A percentile compares a stretch with the other conserved stretches of the same genome.
Conservation (phyloP, 1,140 invertebrate species). For the Hypsibius dujardini region DNA sequence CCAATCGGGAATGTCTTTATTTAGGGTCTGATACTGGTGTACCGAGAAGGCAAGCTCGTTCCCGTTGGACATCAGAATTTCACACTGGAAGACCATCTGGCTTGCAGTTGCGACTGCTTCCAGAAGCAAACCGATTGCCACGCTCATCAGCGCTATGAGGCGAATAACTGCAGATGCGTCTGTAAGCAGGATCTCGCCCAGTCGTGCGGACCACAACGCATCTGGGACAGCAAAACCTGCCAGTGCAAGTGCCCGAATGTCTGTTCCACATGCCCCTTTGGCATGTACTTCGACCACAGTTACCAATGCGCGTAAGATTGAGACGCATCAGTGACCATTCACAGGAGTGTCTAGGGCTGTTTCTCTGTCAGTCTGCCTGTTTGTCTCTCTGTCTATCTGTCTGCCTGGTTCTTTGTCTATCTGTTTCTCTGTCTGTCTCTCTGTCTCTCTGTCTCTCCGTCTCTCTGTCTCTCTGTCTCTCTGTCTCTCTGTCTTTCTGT, state of each 20-base stretch:
- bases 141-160: neutral
- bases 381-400: too few relatives aligned
- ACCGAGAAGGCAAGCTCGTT: neutral
- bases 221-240: neutral
- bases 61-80: neutral
- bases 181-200: neutral
- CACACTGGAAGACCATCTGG: neutral
- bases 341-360: too few relatives aligned
- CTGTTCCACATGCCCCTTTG: neutral
- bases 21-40: neutral
- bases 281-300: neutral
- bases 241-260: neutral
- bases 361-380: too few relatives aligned
- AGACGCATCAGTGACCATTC: too few relatives aligned
- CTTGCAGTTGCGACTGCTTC: neutral
- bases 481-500: too few relatives aligned
- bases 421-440: too few relatives aligned
- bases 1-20: too few relatives aligned
- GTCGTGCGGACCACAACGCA: neutral
- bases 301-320: too few relatives aligned
- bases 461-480: too few relatives aligned
- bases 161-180: neutral
- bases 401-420: too few relatives aligned
- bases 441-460: too few relatives aligned
- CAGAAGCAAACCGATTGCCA: neutral